Evolutionary conservation across 2,888 invertebrate genomes (phyloP).

Genomic region (Hemithea aestivaria): DNA sequence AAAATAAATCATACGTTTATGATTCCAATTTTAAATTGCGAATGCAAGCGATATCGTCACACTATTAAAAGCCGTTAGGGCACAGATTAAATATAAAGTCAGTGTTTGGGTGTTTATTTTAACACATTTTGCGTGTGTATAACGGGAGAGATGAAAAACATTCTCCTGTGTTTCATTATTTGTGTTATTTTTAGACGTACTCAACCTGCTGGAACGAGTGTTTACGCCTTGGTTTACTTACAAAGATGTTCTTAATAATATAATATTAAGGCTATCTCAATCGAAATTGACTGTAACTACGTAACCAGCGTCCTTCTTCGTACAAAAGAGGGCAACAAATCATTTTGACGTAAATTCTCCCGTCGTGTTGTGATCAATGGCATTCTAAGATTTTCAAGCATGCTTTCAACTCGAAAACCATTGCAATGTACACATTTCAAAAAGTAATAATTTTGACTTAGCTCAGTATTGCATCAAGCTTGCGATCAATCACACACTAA

Average conservation of each 20-base stretch:
- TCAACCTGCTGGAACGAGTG: constrained; percentile 73
- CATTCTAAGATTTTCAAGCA: too few relatives aligned
- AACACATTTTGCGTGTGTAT: constrained; percentile 75
- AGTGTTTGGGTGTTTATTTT: constrained; percentile 73
- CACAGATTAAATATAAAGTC: constrained; percentile 15
- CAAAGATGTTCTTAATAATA: constrained; percentile 65
- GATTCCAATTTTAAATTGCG: constrained; percentile 59
- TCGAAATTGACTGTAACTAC: constrained; percentile 21
- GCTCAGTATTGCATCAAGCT: too few relatives aligned
- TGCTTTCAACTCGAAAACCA: too few relatives aligned
- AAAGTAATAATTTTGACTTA: too few relatives aligned
- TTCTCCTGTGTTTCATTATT: constrained; percentile 77
- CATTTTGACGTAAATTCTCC: constrained; percentile 54
- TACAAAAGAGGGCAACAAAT: constrained; percentile 40
- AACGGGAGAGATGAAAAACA: constrained; percentile 77
- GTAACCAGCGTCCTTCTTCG: constrained; percentile 26
- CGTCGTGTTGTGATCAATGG: too few relatives aligned
- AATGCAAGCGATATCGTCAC: constrained; percentile 71
- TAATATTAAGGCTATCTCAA: constrained; percentile 44
- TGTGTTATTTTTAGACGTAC: constrained; percentile 71
- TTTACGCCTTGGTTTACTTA: constrained; percentile 66
- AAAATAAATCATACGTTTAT: constrained; percentile 66
- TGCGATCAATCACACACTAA: too few relatives aligned
- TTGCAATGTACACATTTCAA: too few relatives aligned
- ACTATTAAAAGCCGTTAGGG: constrained; percentile 71